phyloP scores from a whole-genome alignment of 2,797 vertebrate genomes.

The Liparis tanakae region DNA sequence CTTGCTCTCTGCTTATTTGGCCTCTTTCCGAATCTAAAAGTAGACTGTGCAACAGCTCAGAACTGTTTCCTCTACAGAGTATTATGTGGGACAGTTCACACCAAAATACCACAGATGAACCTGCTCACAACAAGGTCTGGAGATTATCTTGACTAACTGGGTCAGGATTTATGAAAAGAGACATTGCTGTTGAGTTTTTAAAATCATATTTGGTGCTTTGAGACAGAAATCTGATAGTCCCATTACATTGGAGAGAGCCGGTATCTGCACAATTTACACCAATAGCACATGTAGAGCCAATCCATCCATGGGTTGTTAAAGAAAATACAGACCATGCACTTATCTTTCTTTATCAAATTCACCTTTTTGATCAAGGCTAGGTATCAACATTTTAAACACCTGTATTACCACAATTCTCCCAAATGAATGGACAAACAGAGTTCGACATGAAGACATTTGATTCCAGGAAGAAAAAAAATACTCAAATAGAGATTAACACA shows the following conservation, averaged over 20 bases:
- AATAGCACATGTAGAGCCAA: neutral
- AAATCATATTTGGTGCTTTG: neutral
- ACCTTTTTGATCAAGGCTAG: neutral
- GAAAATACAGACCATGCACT: neutral
- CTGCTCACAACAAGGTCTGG: neutral
- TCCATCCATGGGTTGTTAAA: neutral
- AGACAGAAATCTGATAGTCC: neutral
- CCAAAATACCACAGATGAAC: neutral
- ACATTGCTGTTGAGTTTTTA: neutral
- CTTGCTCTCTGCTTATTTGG: conserved; percentile 19
- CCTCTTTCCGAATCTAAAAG: conserved; percentile 16
- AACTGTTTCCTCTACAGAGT: conserved; percentile 8
- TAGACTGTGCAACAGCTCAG: conserved; percentile 11
- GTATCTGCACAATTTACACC: neutral
- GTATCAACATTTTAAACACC: neutral
- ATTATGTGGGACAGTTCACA: neutral
- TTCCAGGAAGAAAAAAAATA: neutral
- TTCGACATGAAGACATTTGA: neutral
- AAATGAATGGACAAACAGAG: neutral
- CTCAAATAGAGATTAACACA: neutral
- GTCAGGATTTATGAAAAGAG: neutral
- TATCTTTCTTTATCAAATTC: neutral
- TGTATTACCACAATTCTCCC: neutral
- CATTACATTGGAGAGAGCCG: neutral
- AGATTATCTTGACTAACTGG: neutral